Percentiles rank a stretch among this genome's conserved stretches.
Evolutionary conservation across 1,140 invertebrate genomes (phyloP).

Genomic region (Bradysia coprophila): DNA sequence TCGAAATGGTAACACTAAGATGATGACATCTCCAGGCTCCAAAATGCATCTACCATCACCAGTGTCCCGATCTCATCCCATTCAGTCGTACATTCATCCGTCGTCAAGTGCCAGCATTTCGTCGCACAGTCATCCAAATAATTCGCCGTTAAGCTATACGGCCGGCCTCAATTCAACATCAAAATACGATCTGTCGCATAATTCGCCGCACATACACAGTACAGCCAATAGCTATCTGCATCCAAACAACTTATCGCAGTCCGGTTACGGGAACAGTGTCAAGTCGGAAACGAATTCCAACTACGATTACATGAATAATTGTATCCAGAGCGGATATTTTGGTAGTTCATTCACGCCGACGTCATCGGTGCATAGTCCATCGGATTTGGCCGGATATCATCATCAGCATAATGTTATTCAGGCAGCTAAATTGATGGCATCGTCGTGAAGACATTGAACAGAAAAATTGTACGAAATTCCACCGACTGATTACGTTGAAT

Average conservation of each 20-base stretch:
- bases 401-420: constrained; percentile 65
- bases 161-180: constrained; percentile 16
- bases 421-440: constrained; percentile 57
- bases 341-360: constrained; percentile 10
- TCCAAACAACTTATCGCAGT: constrained; percentile 1
- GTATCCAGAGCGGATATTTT: constrained; percentile 11
- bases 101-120: not conserved
- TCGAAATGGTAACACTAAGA: not conserved
- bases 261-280: constrained; percentile 10
- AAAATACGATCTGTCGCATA: constrained; percentile 5
- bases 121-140: not conserved
- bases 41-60: constrained; percentile 2
- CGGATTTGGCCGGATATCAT: constrained; percentile 41
- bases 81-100: not conserved
- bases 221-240: constrained; percentile 7
- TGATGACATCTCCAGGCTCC: not conserved
- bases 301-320: constrained; percentile 23
- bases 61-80: not conserved
- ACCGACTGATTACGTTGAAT: not conserved
- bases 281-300: constrained; percentile 21
- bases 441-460: constrained; percentile 30
- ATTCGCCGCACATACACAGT: not conserved
- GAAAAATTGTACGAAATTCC: no score
- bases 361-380: constrained; percentile 18
- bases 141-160: not conserved